A percentile compares a stretch with the other conserved stretches of the same genome.
Conservation (phyloP, 2,888 invertebrate species). For the Scaptomyza cyrtandrae region DNA sequence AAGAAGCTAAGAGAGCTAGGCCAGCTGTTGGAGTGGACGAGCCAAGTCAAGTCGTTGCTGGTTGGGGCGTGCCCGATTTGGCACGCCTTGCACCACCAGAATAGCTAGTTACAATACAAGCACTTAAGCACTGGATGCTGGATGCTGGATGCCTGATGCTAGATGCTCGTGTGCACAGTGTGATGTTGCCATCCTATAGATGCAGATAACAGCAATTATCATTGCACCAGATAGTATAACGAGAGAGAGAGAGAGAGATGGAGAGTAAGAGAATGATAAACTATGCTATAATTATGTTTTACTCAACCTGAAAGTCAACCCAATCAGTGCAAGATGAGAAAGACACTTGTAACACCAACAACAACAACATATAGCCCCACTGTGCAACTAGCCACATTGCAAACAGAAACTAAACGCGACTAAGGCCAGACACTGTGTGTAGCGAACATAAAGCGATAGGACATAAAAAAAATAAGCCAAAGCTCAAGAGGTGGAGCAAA, state of each 20-base stretch:
- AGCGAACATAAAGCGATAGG: constrained; percentile 30
- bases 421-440: constrained; percentile 23
- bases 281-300: constrained; percentile 35
- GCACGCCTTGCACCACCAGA: constrained; percentile 71
- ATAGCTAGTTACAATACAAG: constrained; percentile 71
- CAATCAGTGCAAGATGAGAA: constrained; percentile 29
- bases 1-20: constrained; percentile 1
- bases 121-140: constrained; percentile 51
- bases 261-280: not conserved
- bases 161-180: constrained; percentile 43
- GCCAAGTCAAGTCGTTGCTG: constrained; percentile 18
- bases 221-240: constrained; percentile 16
- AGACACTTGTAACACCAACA: constrained; percentile 11
- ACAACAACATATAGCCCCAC: constrained; percentile 26
- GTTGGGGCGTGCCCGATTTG: constrained; percentile 64
- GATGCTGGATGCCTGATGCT: constrained; percentile 7
- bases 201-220: constrained; percentile 38
- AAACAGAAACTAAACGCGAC: constrained; percentile 57
- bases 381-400: constrained; percentile 11
- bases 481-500: constrained; percentile 11
- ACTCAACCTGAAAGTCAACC: constrained; percentile 39
- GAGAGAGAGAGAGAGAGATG: not conserved
- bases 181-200: constrained; percentile 23
- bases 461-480: not conserved
- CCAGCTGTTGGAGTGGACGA: constrained; percentile 54